These are phyloP conservation scores for Nothoprocta perdicaria DNA, from an alignment of 2,113 vertebrate genomes.

Conservation along the genomic window DNA sequence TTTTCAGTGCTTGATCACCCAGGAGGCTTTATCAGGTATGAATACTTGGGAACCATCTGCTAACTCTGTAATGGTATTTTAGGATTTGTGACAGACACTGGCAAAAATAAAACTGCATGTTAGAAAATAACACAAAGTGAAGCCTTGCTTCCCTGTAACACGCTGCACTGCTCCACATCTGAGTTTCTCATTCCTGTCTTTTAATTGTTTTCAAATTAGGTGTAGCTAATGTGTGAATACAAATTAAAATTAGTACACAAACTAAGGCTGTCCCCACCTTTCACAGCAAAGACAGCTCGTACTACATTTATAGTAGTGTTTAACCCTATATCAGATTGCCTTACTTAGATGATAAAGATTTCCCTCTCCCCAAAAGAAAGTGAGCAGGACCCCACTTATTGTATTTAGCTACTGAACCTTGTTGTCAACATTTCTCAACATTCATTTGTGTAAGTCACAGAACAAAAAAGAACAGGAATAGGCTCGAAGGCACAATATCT, in stretches of 20 bases:
- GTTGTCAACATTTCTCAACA: slow-evolving; percentile 71
- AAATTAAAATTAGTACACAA: slow-evolving; percentile 37
- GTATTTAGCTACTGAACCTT: slow-evolving; percentile 70
- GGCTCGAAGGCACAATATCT: slow-evolving; percentile 83
- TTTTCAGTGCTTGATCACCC: slow-evolving; percentile 75
- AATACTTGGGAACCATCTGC: slow-evolving; percentile 58
- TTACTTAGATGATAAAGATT: slow-evolving; percentile 31
- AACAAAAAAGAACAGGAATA: slow-evolving; percentile 75
- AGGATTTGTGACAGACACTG: slow-evolving; percentile 74
- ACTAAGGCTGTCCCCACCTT: slow-evolving; percentile 57
- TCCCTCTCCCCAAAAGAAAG: slow-evolving; percentile 42
- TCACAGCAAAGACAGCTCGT: not conserved
- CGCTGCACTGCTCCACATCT: slow-evolving; percentile 53
- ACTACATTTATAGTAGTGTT: not conserved
- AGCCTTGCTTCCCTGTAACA: slow-evolving; percentile 17
- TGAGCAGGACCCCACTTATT: slow-evolving; percentile 35
- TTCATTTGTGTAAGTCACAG: slow-evolving; percentile 79
- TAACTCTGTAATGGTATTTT: slow-evolving; percentile 74
- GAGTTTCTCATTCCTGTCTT: slow-evolving; percentile 36
- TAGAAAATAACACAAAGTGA: slow-evolving; percentile 66
- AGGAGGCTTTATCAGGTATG: slow-evolving; percentile 72
- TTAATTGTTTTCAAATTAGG: slow-evolving; percentile 65
- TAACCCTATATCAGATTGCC: slow-evolving; percentile 44
- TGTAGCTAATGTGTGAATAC: slow-evolving; percentile 30
- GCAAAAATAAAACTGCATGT: slow-evolving; percentile 64